These are phyloP conservation scores for Rhyacichthys aspro DNA, from an alignment of 2,797 vertebrate genomes.

Conservation along the genomic window DNA sequence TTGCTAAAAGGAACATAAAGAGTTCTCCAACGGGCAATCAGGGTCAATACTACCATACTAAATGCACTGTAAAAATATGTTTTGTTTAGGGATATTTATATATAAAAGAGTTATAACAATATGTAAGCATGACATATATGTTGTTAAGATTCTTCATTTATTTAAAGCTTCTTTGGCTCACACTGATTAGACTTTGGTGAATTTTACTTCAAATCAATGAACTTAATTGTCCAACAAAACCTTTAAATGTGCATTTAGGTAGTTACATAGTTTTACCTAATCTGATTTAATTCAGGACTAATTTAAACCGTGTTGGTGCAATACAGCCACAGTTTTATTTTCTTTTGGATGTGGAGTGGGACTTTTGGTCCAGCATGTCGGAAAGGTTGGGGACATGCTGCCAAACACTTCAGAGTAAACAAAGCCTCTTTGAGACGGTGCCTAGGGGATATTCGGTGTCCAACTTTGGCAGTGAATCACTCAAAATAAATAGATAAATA, in stretches of 20 bases:
- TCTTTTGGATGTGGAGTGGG: conserved; percentile 33
- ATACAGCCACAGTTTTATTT: conserved; percentile 22
- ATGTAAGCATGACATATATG: too few relatives aligned
- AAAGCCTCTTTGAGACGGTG: conserved; percentile 39
- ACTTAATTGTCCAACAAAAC: not conserved
- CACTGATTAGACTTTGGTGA: not conserved
- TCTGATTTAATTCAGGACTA: not conserved
- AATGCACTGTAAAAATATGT: too few relatives aligned
- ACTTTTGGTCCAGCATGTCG: conserved; percentile 38
- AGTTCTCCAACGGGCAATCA: too few relatives aligned
- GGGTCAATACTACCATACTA: too few relatives aligned
- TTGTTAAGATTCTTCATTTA: too few relatives aligned
- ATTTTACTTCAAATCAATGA: not conserved
- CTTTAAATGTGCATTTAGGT: not conserved
- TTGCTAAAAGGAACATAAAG: conserved; percentile 2
- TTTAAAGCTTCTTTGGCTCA: too few relatives aligned
- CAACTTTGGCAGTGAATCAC: conserved; percentile 43
- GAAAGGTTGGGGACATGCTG: conserved; percentile 30
- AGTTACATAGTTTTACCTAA: not conserved
- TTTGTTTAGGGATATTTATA: too few relatives aligned
- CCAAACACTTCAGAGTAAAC: conserved; percentile 45
- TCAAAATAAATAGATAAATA: conserved; percentile 16
- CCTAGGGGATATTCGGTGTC: conserved; percentile 31
- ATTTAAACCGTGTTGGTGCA: conserved; percentile 7
- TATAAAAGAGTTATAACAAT: too few relatives aligned